A percentile compares a stretch with the other conserved stretches of the same genome.
Evolutionary conservation across 2,113 vertebrate genomes (phyloP).

Genomic region (Pseudolaguvia tuberculata): DNA sequence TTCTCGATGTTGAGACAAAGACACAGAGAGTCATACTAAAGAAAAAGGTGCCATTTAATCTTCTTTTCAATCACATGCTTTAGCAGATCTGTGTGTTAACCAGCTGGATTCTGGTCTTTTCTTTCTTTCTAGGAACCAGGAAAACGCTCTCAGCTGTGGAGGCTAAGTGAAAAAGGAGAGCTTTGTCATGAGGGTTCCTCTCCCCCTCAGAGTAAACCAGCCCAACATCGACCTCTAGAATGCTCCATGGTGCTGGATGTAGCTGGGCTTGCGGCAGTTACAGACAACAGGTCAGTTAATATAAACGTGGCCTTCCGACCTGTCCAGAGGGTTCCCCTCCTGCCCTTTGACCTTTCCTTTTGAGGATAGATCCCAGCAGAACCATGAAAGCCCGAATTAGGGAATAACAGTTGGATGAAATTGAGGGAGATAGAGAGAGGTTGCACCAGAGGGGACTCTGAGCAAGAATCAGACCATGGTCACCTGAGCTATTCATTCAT

Average conservation of each 20-base stretch:
- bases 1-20: conserved; percentile 89
- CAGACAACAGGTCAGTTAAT: conserved; percentile 82
- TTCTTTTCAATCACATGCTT: not conserved
- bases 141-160: conserved; percentile 95
- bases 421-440: too few relatives aligned
- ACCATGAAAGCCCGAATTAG: too few relatives aligned
- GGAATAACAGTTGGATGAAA: too few relatives aligned
- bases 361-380: too few relatives aligned
- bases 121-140: conserved; percentile 79
- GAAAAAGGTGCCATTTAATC: conserved; percentile 80
- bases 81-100: not conserved
- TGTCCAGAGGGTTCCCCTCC: too few relatives aligned
- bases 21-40: conserved; percentile 93
- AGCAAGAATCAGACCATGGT: too few relatives aligned
- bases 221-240: conserved; percentile 72
- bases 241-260: conserved; percentile 89
- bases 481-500: too few relatives aligned
- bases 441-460: too few relatives aligned
- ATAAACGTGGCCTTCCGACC: too few relatives aligned
- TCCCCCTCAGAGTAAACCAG: conserved; percentile 83
- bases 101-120: conserved; percentile 1
- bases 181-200: conserved; percentile 95
- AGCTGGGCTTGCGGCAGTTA: conserved; percentile 89
- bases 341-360: too few relatives aligned
- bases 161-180: conserved; percentile 83